A percentile compares a stretch with the other conserved stretches of the same genome.
Evolutionary conservation across 2,888 invertebrate genomes (phyloP).

Genomic region (Amblyteles armatorius): DNA sequence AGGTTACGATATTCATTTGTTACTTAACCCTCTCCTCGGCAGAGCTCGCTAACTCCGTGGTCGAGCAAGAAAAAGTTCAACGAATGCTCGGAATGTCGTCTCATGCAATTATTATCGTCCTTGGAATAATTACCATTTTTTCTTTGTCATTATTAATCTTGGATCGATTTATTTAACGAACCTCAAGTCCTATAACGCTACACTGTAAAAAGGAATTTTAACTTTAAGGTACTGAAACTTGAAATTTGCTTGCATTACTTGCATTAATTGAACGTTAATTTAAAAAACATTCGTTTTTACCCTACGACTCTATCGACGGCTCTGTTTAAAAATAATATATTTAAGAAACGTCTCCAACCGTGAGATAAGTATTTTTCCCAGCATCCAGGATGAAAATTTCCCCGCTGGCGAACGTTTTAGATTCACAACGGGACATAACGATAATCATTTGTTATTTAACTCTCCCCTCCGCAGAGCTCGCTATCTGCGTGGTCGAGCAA

Average conservation of each 20-base stretch:
- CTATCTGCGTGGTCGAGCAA: not conserved
- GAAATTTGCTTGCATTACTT: no score
- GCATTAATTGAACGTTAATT: no score
- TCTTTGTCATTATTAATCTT: no score
- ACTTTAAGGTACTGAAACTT: no score
- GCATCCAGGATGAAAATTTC: not conserved
- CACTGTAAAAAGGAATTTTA: no score
- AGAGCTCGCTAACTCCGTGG: not conserved
- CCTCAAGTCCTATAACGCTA: no score
- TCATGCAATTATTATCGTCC: conserved; percentile 16
- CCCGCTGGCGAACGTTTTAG: conserved; percentile 12
- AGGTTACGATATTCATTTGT: conserved; percentile 44
- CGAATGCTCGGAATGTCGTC: conserved; percentile 44
- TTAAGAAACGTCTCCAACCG: not conserved
- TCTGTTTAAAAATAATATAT: not conserved
- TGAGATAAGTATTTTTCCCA: not conserved
- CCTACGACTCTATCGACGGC: not conserved
- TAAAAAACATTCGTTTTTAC: not conserved
- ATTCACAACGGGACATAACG: conserved; percentile 55
- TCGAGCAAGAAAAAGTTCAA: conserved; percentile 37
- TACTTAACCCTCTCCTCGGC: conserved; percentile 25
- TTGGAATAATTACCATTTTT: not conserved
- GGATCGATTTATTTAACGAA: no score
- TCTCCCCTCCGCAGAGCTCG: not conserved
- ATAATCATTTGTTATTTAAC: conserved; percentile 48